These are phyloP conservation scores for Hemiscyllium ocellatum DNA, from an alignment of 2,113 vertebrate species.

Conservation along the genomic window DNA sequence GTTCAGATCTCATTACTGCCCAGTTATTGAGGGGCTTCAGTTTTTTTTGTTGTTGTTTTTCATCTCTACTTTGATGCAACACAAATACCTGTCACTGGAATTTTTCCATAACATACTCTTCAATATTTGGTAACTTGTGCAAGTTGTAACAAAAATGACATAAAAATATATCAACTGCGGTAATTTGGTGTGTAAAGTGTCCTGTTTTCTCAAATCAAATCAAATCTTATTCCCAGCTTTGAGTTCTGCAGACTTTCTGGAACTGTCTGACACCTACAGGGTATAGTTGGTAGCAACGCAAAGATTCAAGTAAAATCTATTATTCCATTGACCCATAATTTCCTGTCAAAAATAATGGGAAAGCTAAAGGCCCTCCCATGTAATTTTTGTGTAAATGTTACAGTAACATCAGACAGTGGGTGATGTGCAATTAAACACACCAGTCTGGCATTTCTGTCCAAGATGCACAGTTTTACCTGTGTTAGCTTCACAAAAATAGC, in stretches of 20 bases:
- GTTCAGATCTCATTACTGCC: background rate
- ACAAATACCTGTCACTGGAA: background rate
- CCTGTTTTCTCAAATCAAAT: background rate
- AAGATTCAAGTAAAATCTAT: background rate
- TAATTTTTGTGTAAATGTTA: no score
- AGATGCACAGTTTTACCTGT: no score
- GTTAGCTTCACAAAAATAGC: no score
- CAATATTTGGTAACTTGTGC: background rate
- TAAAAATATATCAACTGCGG: background rate
- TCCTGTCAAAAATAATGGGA: background rate
- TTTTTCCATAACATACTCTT: background rate
- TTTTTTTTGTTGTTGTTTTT: background rate
- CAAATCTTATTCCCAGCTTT: background rate
- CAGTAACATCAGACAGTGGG: no score
- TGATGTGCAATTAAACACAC: no score
- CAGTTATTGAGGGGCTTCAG: background rate
- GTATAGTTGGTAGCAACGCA: background rate
- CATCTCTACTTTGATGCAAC: background rate
- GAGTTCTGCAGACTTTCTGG: background rate
- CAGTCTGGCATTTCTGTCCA: no score
- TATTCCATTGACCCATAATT: background rate
- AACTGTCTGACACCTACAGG: slow-evolving; percentile 15
- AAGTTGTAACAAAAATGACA: background rate
- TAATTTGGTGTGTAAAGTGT: background rate
- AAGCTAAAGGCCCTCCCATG: background rate